Evolutionary conservation across 2,797 vertebrate species (phyloP), one percentile per base, ranked within the genome.

Genomic region (Peromyscus eremicus): DNA sequence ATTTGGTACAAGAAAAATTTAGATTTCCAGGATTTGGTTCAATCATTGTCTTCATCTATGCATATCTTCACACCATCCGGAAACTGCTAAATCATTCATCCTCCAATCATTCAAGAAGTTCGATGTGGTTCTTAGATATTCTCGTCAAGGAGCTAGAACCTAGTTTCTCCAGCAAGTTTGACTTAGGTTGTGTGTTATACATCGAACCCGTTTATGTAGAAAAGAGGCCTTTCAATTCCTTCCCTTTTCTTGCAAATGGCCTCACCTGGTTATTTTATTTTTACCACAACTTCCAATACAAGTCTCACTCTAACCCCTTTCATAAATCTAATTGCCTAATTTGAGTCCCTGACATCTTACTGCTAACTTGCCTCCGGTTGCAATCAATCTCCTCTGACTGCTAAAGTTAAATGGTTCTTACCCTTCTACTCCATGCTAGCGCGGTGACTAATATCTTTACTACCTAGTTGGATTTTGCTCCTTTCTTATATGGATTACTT

Each of bases 401-500:
- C n/a, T 84, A 13, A 95, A 79, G 52, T 95, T 81, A 75, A 90
- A 57, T 95, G 79, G 73, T 80, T 87, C 57, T 85, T 25, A 49
- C 43, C 27, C 12, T 70, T 89, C 49, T 19, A 32, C 16, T 55
- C n/a, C 11, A 7, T 6, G 4, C 46, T 92, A 73, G 43, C 2
- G 1, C 21, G 80, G 71, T 87, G 57, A 90, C 21, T 79, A 91
- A 92, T 43, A 60, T 91, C 52, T 91, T 91, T n/a, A 92, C n/a
- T 83, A 52, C 34, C 46, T 93, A 25, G n/a, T 43, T 81, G 46
- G 77, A 40, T 88, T 82, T 83, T 89, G 32, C 6, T 85, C 37
- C 57, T 95, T 94, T 94, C 66, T 91, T 71, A 23, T 62, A 87
- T 34, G 89, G 85, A 84, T 91, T 84, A 46, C 92, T 94, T 92